phyloP scores from a whole-genome alignment of 2,113 vertebrate species.

The Oxygymnocypris stewartii region DNA sequence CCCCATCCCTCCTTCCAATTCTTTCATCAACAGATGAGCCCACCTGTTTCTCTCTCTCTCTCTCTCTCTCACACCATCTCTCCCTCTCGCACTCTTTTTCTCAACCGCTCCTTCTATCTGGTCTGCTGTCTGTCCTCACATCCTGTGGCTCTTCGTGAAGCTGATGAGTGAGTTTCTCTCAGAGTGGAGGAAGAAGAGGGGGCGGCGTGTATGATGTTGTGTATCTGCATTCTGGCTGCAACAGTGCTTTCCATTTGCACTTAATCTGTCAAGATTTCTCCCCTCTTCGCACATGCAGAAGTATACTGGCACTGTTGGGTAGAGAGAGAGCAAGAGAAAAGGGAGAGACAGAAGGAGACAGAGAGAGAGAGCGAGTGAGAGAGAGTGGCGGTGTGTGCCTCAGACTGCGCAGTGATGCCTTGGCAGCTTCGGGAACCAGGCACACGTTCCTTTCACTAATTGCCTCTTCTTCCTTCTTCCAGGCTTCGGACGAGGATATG shows the following conservation, averaged over 20 bases:
- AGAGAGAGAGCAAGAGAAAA: slow-evolving; percentile 29
- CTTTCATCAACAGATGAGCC: slow-evolving; percentile 73
- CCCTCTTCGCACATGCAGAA: slow-evolving; percentile 55
- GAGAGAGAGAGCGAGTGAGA: slow-evolving; percentile 34
- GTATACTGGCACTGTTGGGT: slow-evolving; percentile 50
- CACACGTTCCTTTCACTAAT: slow-evolving; percentile 55
- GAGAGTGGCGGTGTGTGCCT: slow-evolving; percentile 28
- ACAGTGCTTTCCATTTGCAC: slow-evolving; percentile 51
- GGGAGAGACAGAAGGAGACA: slow-evolving; percentile 43
- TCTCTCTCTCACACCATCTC: slow-evolving; percentile 9
- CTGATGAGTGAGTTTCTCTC: slow-evolving; percentile 1
- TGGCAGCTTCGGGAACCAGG: slow-evolving; percentile 22
- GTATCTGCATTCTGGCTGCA: slow-evolving; percentile 49
- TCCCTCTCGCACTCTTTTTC: slow-evolving; percentile 29
- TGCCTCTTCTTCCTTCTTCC: slow-evolving; percentile 62
- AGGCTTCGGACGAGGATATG: slow-evolving; percentile 69
- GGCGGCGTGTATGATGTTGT: slow-evolving; percentile 34
- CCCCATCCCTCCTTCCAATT: slow-evolving; percentile 46
- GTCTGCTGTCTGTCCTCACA: slow-evolving; percentile 31
- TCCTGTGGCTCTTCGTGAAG: neutral
- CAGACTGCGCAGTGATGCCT: slow-evolving; percentile 46
- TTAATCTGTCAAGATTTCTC: slow-evolving; percentile 60
- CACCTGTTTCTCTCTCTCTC: slow-evolving; percentile 69
- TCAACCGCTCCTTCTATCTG: neutral
- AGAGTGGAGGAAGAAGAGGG: slow-evolving; percentile 3